Evolutionary conservation across 2,797 vertebrate species (phyloP).

Genomic region (Protosalanx chinensis): DNA sequence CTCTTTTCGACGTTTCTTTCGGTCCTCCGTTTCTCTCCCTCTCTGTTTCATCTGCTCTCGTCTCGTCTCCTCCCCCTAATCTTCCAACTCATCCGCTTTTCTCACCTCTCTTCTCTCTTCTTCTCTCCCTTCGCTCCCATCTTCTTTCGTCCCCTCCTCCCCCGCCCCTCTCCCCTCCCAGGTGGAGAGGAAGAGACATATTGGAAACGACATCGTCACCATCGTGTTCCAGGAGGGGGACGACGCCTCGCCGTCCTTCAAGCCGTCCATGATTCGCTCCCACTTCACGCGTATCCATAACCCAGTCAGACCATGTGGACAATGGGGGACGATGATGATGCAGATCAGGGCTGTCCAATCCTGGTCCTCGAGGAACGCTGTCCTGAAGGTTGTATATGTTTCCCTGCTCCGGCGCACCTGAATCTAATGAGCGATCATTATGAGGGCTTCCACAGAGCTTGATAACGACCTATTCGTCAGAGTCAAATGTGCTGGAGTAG

Average conservation of each 20-base stretch:
- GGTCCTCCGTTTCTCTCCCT: not conserved
- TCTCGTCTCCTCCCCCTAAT: not conserved
- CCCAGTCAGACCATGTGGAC: too few species aligned
- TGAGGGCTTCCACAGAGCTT: too few species aligned
- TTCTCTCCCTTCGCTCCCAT: not conserved
- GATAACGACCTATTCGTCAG: too few species aligned
- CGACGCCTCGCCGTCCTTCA: slow-evolving; percentile 90
- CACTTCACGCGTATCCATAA: slow-evolving; percentile 98
- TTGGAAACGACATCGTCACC: slow-evolving; percentile 97
- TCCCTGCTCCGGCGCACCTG: too few species aligned
- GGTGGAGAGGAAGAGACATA: slow-evolving; percentile 98
- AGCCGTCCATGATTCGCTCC: slow-evolving; percentile 98
- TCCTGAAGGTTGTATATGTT: too few species aligned
- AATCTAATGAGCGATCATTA: too few species aligned
- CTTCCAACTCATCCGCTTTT: too few species aligned
- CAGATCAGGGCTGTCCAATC: too few species aligned
- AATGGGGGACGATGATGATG: too few species aligned
- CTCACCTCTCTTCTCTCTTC: too few species aligned
- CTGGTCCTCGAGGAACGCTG: too few species aligned
- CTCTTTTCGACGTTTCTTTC: not conserved
- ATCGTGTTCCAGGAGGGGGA: slow-evolving; percentile 98
- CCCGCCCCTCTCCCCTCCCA: slow-evolving; percentile 54
- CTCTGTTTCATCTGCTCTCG: not conserved
- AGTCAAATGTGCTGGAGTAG: too few species aligned
- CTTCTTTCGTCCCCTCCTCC: not conserved